A percentile compares a stretch with the other conserved stretches of the same genome.
Evolutionary conservation across 2,888 invertebrate species (phyloP).

Genomic region (Hypercompe scribonia): DNA sequence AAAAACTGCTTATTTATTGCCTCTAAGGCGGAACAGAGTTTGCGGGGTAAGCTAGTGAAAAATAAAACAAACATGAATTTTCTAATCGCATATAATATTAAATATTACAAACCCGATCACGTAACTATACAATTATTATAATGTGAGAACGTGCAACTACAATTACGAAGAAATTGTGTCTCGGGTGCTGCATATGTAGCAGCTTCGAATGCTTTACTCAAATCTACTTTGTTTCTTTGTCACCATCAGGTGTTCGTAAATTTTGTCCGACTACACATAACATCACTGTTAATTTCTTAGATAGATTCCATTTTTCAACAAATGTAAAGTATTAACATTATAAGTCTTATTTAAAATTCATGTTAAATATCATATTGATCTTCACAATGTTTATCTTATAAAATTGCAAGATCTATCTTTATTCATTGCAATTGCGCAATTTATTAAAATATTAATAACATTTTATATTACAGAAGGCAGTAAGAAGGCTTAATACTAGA

Average conservation of each 20-base stretch:
- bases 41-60: too few relatives aligned
- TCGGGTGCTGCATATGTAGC: conserved; percentile 15
- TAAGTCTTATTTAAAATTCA: conserved; percentile 20
- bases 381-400: not conserved
- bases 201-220: conserved; percentile 5
- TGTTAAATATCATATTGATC: conserved; percentile 10
- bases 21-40: too few relatives aligned
- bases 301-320: not conserved
- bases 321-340: conserved; percentile 7
- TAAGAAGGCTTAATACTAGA: not conserved
- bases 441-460: not conserved
- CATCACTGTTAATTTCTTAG: not conserved
- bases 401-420: not conserved
- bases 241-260: not conserved
- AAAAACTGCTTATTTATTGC: too few relatives aligned
- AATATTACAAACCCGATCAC: conserved; percentile 53
- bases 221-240: not conserved
- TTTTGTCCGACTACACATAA: not conserved
- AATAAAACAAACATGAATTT: conserved; percentile 22
- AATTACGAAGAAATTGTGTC: conserved; percentile 24
- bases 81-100: conserved; percentile 43
- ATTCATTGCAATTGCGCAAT: not conserved
- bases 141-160: conserved; percentile 43
- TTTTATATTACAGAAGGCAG: not conserved
- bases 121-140: conserved; percentile 47